Evolutionary conservation across 2,888 invertebrate genomes (phyloP).

Genomic region (Metacarcinus magister): DNA sequence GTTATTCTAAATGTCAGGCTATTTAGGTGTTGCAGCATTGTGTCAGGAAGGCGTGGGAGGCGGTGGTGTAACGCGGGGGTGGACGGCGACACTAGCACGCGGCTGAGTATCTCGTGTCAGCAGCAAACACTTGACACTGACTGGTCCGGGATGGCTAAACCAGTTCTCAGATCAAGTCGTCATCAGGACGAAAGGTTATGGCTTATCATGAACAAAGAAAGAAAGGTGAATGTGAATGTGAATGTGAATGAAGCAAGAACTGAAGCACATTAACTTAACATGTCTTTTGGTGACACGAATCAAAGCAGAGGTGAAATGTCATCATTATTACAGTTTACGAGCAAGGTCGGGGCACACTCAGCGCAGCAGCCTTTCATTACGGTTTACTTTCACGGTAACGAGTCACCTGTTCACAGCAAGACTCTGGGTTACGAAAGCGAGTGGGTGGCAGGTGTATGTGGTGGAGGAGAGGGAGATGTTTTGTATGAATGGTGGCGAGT

Average conservation of each 20-base stretch:
- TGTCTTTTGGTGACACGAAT: background rate
- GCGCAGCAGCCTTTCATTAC: background rate
- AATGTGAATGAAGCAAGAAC: background rate
- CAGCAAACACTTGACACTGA: slow-evolving; percentile 29
- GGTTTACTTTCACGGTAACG: slow-evolving; percentile 17
- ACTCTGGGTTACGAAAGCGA: background rate
- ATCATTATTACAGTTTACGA: background rate
- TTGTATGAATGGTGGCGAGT: slow-evolving; percentile 34
- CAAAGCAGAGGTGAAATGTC: background rate
- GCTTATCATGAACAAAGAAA: background rate
- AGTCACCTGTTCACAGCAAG: background rate
- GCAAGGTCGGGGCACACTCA: background rate
- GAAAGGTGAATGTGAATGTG: background rate
- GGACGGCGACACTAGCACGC: background rate
- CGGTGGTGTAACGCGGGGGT: background rate
- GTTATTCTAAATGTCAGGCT: background rate
- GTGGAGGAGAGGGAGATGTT: slow-evolving; percentile 27
- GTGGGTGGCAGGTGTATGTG: background rate
- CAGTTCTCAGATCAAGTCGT: background rate
- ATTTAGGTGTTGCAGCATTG: background rate
- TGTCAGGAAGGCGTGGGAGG: background rate
- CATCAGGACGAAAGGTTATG: background rate
- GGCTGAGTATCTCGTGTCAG: slow-evolving; percentile 14
- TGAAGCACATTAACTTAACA: background rate
- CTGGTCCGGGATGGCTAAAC: slow-evolving; percentile 38